phyloP scores from a whole-genome alignment of 2,113 vertebrate species.

The Argyrosomus japonicus region DNA sequence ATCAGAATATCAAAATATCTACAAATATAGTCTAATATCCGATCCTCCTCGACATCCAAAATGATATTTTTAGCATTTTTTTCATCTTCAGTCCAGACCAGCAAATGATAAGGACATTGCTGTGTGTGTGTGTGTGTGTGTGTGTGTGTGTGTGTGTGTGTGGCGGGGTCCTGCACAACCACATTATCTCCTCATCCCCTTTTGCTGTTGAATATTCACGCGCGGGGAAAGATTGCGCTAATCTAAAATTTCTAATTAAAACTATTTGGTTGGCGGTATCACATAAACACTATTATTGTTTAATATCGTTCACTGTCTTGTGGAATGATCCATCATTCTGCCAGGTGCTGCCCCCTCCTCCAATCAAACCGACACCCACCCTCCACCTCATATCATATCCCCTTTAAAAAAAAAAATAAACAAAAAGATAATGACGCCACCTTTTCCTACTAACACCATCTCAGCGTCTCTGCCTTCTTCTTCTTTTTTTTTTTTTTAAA shows the following conservation, averaged over 20 bases:
- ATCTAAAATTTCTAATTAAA: constrained; percentile 85
- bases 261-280: constrained; percentile 79
- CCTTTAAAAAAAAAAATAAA: constrained; percentile 78
- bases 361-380: constrained; percentile 41
- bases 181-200: constrained; percentile 45
- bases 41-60: background rate
- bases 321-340: constrained; percentile 87
- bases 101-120: constrained; percentile 4
- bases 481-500: constrained; percentile 63
- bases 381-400: constrained; percentile 86
- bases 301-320: constrained; percentile 87
- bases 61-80: constrained; percentile 5
- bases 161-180: constrained; percentile 15
- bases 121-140: constrained; percentile 2
- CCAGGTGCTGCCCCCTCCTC: constrained; percentile 72
- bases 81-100: constrained; percentile 3
- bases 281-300: constrained; percentile 79
- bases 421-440: constrained; percentile 87
- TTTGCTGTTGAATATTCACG: constrained; percentile 71
- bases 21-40: constrained; percentile 3
- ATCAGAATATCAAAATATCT: constrained; percentile 14
- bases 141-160: background rate
- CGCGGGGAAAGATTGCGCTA: constrained; percentile 67
- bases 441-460: constrained; percentile 36
- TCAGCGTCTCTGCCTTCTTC: constrained; percentile 75